A percentile compares a stretch with the other conserved stretches of the same genome.
These are phyloP conservation scores for Embiotoca jacksoni DNA, from an alignment of 2,113 vertebrate genomes.

Conservation along the genomic window DNA sequence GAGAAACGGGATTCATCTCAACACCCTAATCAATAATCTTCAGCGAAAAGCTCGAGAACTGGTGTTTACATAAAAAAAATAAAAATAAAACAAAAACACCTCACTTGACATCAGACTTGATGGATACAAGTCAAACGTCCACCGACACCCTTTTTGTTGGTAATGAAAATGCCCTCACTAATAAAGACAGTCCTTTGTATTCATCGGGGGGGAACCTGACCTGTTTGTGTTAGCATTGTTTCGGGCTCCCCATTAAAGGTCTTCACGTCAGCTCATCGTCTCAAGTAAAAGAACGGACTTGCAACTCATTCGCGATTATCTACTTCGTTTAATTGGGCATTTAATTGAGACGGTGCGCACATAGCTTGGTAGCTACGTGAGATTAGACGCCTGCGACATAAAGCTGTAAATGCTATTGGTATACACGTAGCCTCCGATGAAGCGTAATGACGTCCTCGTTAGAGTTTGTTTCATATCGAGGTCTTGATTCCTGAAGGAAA, in stretches of 20 bases:
- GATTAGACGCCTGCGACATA: not conserved
- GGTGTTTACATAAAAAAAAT: slow-evolving; percentile 1
- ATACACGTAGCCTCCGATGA: not conserved
- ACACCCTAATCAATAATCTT: not conserved
- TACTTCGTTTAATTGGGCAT: slow-evolving; percentile 10
- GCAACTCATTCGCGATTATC: not conserved
- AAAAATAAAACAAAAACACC: no score
- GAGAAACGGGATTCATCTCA: slow-evolving; percentile 1
- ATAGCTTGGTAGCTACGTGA: not conserved
- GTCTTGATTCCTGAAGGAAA: slow-evolving; percentile 15
- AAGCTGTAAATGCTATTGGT: not conserved
- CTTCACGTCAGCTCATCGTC: slow-evolving; percentile 44
- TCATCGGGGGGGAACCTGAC: slow-evolving; percentile 61
- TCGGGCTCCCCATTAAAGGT: slow-evolving; percentile 53
- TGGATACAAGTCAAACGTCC: slow-evolving; percentile 32
- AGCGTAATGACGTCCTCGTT: not conserved
- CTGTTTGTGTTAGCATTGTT: slow-evolving; percentile 57
- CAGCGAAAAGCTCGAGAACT: not conserved
- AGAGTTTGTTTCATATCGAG: slow-evolving; percentile 18
- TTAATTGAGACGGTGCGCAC: not conserved
- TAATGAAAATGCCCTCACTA: slow-evolving; percentile 26
- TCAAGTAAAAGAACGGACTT: slow-evolving; percentile 5
- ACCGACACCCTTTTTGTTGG: slow-evolving; percentile 28
- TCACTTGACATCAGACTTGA: not conserved
- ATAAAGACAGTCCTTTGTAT: slow-evolving; percentile 45